Evolutionary conservation across 2,797 vertebrate genomes (phyloP).

Genomic region (Crocodylus rhombifer): DNA sequence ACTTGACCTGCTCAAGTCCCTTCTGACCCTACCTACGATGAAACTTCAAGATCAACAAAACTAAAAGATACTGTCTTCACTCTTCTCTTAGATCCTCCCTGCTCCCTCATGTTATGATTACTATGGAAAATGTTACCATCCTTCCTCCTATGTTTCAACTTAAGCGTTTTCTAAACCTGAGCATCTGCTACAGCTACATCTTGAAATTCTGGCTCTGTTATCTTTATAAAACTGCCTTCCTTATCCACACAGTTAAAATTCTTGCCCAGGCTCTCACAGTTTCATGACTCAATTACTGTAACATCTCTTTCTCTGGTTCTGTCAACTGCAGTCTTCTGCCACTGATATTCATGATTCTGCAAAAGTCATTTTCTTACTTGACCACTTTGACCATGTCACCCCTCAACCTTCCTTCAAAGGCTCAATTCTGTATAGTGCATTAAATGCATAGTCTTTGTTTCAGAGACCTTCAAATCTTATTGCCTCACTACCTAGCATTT

Average conservation of each 20-base stretch:
- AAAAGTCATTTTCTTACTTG: neutral
- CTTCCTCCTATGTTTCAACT: neutral
- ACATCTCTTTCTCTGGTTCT: neutral
- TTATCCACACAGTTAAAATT: neutral
- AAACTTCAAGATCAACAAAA: neutral
- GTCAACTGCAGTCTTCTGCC: neutral
- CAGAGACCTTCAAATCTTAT: too few species aligned
- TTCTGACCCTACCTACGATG: neutral
- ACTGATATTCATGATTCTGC: neutral
- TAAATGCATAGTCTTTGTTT: too few species aligned
- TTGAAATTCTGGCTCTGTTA: neutral
- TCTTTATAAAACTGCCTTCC: neutral
- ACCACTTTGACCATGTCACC: neutral
- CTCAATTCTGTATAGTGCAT: too few species aligned
- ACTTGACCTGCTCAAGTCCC: neutral
- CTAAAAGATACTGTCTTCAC: neutral
- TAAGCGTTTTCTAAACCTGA: neutral
- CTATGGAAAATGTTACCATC: neutral
- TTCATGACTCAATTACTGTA: neutral
- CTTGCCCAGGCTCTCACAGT: neutral
- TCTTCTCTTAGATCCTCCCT: neutral
- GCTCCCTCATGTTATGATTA: neutral
- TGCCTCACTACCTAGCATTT: too few species aligned
- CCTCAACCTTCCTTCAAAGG: too few species aligned
- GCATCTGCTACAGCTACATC: neutral